phyloP scores from a whole-genome alignment of 2,113 vertebrate species.

The human (Homo sapiens) region DNA sequence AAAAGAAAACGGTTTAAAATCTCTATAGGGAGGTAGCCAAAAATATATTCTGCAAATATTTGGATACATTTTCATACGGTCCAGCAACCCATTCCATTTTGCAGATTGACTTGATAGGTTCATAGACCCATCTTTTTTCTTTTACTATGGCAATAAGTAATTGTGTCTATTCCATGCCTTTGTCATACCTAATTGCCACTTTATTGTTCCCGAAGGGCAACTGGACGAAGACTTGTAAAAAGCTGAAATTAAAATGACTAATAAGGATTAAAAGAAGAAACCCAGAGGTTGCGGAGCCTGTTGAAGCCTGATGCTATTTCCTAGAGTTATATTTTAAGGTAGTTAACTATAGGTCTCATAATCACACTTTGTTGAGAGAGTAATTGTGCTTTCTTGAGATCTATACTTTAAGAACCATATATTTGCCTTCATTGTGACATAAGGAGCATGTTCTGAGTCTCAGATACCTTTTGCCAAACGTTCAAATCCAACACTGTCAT shows the following conservation, averaged over 20 bases:
- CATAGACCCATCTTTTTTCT: constrained; percentile 78
- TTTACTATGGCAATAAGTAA: constrained; percentile 84
- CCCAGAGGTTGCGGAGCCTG: constrained; percentile 72
- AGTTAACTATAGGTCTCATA: constrained; percentile 77
- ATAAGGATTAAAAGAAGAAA: constrained; percentile 79
- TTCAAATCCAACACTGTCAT: not conserved
- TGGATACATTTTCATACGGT: constrained; percentile 71
- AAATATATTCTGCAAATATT: constrained; percentile 78
- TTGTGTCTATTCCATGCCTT: constrained; percentile 76
- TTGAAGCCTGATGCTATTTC: constrained; percentile 75
- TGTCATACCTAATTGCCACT: constrained; percentile 85
- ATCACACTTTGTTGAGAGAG: constrained; percentile 61
- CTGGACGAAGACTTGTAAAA: constrained; percentile 81
- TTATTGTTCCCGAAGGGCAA: constrained; percentile 83
- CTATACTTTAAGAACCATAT: constrained; percentile 14
- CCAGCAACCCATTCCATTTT: constrained; percentile 69
- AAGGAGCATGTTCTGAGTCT: constrained; percentile 8
- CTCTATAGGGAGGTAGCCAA: constrained; percentile 70
- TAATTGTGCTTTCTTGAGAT: constrained; percentile 56
- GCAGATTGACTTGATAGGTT: constrained; percentile 70
- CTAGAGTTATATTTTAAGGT: constrained; percentile 77
- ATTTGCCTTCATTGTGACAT: not conserved
- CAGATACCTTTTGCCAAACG: not conserved
- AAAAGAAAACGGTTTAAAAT: constrained; percentile 70
- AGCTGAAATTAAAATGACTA: constrained; percentile 83